Evolutionary conservation across 1,140 invertebrate species (phyloP), one percentile per base, ranked within the genome.

Genomic region (Aphelinus atriplicis): DNA sequence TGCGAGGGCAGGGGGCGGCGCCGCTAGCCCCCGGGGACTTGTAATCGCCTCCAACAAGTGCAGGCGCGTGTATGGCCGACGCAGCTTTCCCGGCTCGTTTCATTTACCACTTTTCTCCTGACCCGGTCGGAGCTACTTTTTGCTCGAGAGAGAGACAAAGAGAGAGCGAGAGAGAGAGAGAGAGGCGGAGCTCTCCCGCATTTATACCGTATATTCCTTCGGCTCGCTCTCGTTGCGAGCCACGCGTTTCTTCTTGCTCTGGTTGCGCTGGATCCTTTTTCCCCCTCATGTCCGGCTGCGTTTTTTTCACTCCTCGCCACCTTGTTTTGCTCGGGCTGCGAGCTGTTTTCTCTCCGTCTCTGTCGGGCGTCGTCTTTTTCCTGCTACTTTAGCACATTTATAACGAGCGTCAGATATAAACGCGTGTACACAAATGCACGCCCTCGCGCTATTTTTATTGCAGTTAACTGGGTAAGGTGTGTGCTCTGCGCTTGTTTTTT

Each of bases 11-110:
- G 26, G 26, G 26, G 26, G 26, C 26, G n/a, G 45, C 61, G 2
- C 50, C 63, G 26, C 62, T 79, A 66, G 63, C 64, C 79, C 78
- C 79, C 69, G 64, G 81, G 79, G 80, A 80, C 76, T 81, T 80
- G 81, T 82, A 83, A 82, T 80, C 73, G 75, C 67, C 67, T 78
- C 63, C 79, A 79, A 80, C 79, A 81, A 81, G 76, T 79, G 69
- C 75, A 75, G 72, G 43, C 10, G 48, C 55, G 58, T 58, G 66
- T 45, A 53, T 9, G 9, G 26, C 26, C 26, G 26, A 66, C 46
- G 50, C 48, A 43, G 26, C 53, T 64, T 58, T 69, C 60, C 60
- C 43, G 53, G 46, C 60, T 56, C 55, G 26, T 71, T 66, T 61
- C 9, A 65, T 51, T 68, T 55, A 42, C 48, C 55, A 50, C 57